phyloP scores from a whole-genome alignment of 1,140 invertebrate species.

The Calliopsis andreniformis region DNA sequence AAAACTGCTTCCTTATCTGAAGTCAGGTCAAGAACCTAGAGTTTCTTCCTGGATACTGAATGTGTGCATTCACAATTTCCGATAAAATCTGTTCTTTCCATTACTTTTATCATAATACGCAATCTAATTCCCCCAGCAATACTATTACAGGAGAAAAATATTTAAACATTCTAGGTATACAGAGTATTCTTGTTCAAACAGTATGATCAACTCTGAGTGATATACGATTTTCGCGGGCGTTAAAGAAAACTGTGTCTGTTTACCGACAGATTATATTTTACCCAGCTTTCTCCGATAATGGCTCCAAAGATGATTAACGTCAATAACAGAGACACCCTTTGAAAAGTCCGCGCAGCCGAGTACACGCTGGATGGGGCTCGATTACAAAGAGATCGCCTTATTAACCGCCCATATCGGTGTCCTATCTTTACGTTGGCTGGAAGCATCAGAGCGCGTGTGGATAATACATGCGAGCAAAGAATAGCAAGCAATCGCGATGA shows the following conservation, averaged over 20 bases:
- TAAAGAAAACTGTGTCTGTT: not conserved
- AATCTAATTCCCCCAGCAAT: no score
- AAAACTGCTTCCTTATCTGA: no score
- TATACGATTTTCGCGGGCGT: not conserved
- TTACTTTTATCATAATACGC: no score
- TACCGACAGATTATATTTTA: conserved; percentile 34
- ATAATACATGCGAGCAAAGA: conserved; percentile 53
- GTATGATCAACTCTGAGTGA: no score
- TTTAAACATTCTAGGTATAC: no score
- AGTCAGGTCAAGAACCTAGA: no score
- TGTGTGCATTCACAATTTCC: no score
- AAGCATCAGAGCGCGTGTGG: conserved; percentile 50
- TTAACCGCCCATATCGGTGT: conserved; percentile 54
- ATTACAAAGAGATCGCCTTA: conserved; percentile 60
- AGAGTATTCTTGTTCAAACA: no score
- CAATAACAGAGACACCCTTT: conserved; percentile 37
- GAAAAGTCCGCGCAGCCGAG: conserved; percentile 43
- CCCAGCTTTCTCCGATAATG: conserved; percentile 32
- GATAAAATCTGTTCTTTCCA: no score
- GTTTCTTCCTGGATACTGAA: no score
- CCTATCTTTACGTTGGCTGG: conserved; percentile 44
- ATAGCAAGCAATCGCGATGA: conserved; percentile 22
- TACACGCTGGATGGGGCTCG: conserved; percentile 26
- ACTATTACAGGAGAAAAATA: no score
- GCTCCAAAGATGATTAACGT: conserved; percentile 45